These are phyloP conservation scores for Ridgeia piscesae DNA, from an alignment of 1,140 invertebrate genomes.

Conservation along the genomic window DNA sequence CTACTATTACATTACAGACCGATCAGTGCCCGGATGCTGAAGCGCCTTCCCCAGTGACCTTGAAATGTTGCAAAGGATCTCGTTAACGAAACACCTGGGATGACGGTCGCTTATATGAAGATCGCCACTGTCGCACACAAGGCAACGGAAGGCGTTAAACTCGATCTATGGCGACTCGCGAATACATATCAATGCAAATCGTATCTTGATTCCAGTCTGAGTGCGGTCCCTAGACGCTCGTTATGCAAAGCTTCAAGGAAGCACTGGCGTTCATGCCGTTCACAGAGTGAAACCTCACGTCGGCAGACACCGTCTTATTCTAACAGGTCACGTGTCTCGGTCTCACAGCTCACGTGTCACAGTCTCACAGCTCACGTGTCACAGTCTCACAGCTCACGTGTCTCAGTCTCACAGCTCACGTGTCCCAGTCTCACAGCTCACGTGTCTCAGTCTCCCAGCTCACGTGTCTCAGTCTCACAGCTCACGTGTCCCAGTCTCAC, in stretches of 20 bases:
- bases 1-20: too few species aligned
- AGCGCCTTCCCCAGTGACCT: not conserved
- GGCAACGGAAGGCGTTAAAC: not conserved
- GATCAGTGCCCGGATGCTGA: too few species aligned
- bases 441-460: too few species aligned
- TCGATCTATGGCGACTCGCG: not conserved
- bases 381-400: too few species aligned
- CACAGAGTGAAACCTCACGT: not conserved
- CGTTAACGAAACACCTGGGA: not conserved
- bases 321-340: too few species aligned
- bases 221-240: not conserved
- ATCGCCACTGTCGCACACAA: not conserved
- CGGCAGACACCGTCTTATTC: too few species aligned
- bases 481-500: too few species aligned
- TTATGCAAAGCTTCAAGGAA: not conserved
- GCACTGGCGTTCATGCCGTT: not conserved
- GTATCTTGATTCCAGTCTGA: not conserved
- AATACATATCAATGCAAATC: not conserved
- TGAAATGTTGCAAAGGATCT: not conserved
- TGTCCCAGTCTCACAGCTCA: too few species aligned
- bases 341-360: too few species aligned
- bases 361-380: too few species aligned
- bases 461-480: too few species aligned
- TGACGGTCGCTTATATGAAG: not conserved
- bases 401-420: too few species aligned